phyloP scores from a whole-genome alignment of 2,888 invertebrate genomes.

The Leptinotarsa juncta region DNA sequence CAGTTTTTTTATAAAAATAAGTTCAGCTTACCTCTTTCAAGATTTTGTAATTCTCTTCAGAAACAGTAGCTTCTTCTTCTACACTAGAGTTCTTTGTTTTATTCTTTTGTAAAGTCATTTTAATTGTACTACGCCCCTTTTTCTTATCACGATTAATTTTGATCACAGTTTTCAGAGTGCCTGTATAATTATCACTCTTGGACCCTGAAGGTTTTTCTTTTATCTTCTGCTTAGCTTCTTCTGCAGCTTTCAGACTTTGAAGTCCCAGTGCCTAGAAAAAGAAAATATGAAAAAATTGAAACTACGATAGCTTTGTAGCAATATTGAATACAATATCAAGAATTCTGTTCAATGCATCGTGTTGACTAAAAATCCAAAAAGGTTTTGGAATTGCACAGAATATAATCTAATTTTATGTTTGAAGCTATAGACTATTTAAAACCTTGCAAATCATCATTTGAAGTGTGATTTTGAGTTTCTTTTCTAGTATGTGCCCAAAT shows the following conservation, averaged over 20 bases:
- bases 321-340: no score
- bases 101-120: conserved; percentile 83
- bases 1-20: background rate
- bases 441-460: no score
- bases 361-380: no score
- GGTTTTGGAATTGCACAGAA: no score
- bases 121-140: conserved; percentile 77
- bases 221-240: conserved; percentile 69
- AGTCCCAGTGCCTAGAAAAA: conserved; percentile 75
- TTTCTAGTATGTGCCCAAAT: no score
- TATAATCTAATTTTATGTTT: no score
- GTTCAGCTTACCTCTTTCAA: conserved; percentile 35
- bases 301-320: no score
- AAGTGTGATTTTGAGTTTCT: no score
- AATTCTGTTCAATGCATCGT: no score
- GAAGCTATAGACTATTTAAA: no score
- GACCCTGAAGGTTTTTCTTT: conserved; percentile 50
- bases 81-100: conserved; percentile 62
- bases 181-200: conserved; percentile 72
- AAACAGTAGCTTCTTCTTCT: conserved; percentile 32
- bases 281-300: conserved; percentile 1
- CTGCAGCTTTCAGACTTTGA: conserved; percentile 79
- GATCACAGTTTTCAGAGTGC: conserved; percentile 86
- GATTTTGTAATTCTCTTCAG: conserved; percentile 27
- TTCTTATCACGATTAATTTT: conserved; percentile 78